Base-by-base conservation (phyloP, 2,888 invertebrate genomes). In the Nemurella pictetii region DNA sequence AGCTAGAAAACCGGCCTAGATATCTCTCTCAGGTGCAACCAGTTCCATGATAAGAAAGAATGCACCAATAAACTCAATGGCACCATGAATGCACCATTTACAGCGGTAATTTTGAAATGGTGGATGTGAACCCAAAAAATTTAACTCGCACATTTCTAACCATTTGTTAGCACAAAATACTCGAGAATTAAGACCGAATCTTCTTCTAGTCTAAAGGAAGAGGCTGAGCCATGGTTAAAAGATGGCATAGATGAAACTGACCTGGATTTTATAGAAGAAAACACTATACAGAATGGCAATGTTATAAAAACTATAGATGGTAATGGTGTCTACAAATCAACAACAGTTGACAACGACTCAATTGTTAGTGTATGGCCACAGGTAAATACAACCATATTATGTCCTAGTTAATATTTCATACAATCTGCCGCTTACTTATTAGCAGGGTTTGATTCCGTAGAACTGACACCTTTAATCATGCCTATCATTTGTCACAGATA, bases 401-500 rank as follows among this genome's bases (percentile, higher is more conserved):
- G n/a, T n/a, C n/a, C n/a, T n/a, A n/a, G n/a, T n/a, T n/a, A n/a
- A n/a, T n/a, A n/a, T n/a, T n/a, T n/a, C n/a, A n/a, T n/a, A n/a
- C n/a, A n/a, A n/a, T n/a, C n/a, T n/a, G n/a, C n/a, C n/a, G n/a
- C n/a, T n/a, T n/a, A n/a, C n/a, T n/a, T n/a, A n/a, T n/a, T n/a
- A n/a, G n/a, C n/a, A n/a, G n/a, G n/a, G n/a, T n/a, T n/a, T n/a
- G n/a, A n/a, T n/a, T n/a, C n/a, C n/a, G 7, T 12, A 35, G 15
- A 81, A 26, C 30, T 20, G 15, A 1, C 0, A 55, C 27, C 86
- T 84, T 78, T 85, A 29, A 82, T 55, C 72, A 85, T 86, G 75
- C n/a, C n/a, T n/a, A n/a, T n/a, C 12, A 20, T 55, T 55, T 74
- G 80, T 86, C 87, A 0, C 88, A 93, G 93, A 91, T 93, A 80